A percentile compares a stretch with the other conserved stretches of the same genome.
Conservation (phyloP, 1,140 invertebrate genomes). For the Homalodisca vitripennis region DNA sequence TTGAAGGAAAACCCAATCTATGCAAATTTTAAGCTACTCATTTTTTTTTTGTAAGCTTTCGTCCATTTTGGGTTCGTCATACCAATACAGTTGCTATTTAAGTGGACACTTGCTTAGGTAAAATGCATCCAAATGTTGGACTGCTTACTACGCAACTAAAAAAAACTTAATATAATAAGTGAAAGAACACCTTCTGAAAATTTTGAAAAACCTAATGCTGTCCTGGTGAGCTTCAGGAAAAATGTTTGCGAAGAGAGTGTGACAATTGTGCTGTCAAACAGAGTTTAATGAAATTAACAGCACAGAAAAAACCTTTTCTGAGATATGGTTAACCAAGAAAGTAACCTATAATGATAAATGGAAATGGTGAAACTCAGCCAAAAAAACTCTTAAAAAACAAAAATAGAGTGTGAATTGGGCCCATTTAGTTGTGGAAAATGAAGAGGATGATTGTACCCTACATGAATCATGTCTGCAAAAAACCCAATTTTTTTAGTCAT, state of each 20-base stretch:
- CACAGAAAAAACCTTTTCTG: not conserved
- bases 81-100: not conserved
- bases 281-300: not conserved
- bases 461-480: constrained; percentile 10
- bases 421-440: not conserved
- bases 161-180: not conserved
- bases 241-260: not conserved
- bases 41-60: too few relatives aligned
- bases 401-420: not conserved
- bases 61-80: too few relatives aligned
- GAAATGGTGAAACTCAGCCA: not conserved
- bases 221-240: not conserved
- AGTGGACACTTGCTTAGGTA: not conserved
- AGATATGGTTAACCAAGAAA: not conserved
- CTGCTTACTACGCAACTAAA: not conserved
- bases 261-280: not conserved
- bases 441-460: not conserved
- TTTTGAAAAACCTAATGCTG: not conserved
- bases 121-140: not conserved
- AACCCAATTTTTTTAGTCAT: too few relatives aligned
- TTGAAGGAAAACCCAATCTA: not conserved
- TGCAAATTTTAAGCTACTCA: not conserved
- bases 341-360: not conserved
- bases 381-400: not conserved
- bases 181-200: not conserved